phyloP scores from a whole-genome alignment of 2,888 invertebrate genomes.

The Enoplolaimus lenunculus region DNA sequence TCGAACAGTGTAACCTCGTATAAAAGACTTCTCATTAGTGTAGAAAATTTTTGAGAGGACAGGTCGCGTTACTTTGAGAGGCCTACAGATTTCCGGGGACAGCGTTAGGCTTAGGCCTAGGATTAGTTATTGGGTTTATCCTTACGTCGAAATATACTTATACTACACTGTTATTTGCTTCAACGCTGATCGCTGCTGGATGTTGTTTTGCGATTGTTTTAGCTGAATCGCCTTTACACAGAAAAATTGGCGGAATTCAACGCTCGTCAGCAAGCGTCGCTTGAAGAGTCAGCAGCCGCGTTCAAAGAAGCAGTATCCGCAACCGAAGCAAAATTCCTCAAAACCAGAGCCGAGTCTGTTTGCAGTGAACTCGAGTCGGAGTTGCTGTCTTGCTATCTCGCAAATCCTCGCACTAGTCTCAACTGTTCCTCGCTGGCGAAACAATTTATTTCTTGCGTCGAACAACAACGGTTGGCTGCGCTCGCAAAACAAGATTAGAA shows the following conservation, averaged over 20 bases:
- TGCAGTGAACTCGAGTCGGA: constrained; percentile 14
- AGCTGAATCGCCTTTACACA: constrained; percentile 7
- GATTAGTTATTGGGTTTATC: too few relatives aligned
- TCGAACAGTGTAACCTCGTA: too few relatives aligned
- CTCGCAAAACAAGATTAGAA: constrained; percentile 5
- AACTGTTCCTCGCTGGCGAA: neutral
- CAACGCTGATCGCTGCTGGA: too few relatives aligned
- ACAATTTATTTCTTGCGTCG: constrained; percentile 13
- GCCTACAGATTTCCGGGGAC: too few relatives aligned
- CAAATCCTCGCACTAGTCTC: neutral
- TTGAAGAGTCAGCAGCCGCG: neutral
- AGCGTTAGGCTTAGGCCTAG: too few relatives aligned
- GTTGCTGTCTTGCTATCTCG: constrained; percentile 14
- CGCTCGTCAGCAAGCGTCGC: neutral
- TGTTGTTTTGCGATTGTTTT: neutral
- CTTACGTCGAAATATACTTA: too few relatives aligned
- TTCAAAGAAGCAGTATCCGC: neutral
- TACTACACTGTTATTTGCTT: too few relatives aligned
- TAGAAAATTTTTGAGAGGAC: too few relatives aligned
- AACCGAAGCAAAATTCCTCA: constrained; percentile 3
- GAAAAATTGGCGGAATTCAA: constrained; percentile 18
- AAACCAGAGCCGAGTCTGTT: neutral
- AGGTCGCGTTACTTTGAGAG: too few relatives aligned
- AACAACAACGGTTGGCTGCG: neutral
- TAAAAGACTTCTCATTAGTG: too few relatives aligned